Base-by-base conservation (phyloP, 1,140 invertebrate genomes). In the Drosophila parvula region DNA sequence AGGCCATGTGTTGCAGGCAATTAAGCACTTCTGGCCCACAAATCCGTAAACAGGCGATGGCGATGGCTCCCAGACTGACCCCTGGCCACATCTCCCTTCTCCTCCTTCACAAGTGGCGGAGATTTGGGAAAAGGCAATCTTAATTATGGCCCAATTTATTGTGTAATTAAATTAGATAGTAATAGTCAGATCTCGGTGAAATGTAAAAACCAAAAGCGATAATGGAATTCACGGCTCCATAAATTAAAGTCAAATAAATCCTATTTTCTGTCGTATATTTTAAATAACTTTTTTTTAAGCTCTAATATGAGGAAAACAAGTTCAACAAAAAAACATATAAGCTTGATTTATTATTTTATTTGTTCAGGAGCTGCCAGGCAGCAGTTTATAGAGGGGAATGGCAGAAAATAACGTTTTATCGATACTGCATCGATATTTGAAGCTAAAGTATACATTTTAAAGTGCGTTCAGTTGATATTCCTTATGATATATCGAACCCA, bases 11-110 rank as follows among this genome's bases (percentile, higher is more conserved):
- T 58, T 59, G 47, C 36, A 50, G 69, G 67, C 69, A 73, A 73
- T 73, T 73, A 73, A 71, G 67, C 69, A 71, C 53, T 71, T 71
- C 22, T 71, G 69, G 69, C 69, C 67, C 67, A 71, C 51, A 73
- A 73, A 50, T 50, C 18, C 53, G 68, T 38, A 67, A 69, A 69
- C 68, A 68, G 48, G 60, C 60, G 14, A 16, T 28, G 43, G 22
- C 43, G 3, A n/a, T n/a, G 44, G 62, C 9, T 32, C 50, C 9
- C 30, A 16, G 34, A 22, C 22, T 22, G 22, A 22, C 41, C 56
- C 41, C 43, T 36, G 55, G 36, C 45, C 59, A 30, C 59, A 47
- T 32, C 28, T n/a, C 36, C 34, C 12, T 28, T 30, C 36, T 64
- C 30, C 30, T 30, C 50, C 44, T 34, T 11, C n/a, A 32, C 28